phyloP scores from a whole-genome alignment of 37 sponge, comb jelly and placozoan species.

The Ephydatia muelleri region DNA sequence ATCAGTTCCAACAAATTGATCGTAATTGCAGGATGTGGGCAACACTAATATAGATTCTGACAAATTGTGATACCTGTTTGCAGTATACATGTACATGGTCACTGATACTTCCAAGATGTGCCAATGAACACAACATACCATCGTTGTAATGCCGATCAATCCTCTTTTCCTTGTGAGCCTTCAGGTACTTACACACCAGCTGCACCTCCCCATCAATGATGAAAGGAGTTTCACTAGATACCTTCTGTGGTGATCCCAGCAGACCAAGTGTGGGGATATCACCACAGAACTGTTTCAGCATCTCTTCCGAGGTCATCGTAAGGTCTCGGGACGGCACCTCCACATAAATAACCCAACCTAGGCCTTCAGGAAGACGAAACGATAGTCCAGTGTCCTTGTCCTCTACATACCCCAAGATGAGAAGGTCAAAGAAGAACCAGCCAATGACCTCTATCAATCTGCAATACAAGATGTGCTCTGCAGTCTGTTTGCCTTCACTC shows the following conservation, averaged over 20 bases:
- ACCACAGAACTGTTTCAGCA: conserved; percentile 47
- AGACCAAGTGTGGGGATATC: conserved; percentile 41
- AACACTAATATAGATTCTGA: too few relatives aligned
- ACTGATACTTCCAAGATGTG: too few relatives aligned
- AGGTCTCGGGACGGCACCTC: conserved; percentile 33
- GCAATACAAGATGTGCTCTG: conserved; percentile 36
- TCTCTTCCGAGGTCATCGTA: conserved; percentile 27
- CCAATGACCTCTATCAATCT: conserved; percentile 71
- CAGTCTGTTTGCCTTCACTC: too few relatives aligned
- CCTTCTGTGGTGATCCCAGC: conserved; percentile 7
- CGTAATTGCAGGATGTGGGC: too few relatives aligned
- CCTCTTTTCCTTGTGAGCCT: conserved; percentile 43
- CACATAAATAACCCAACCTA: conserved; percentile 69
- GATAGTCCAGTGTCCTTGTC: conserved; percentile 72
- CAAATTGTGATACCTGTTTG: too few relatives aligned
- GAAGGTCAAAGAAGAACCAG: conserved; percentile 89
- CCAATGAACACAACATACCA: too few relatives aligned
- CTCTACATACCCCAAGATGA: conserved; percentile 83
- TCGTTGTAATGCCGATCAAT: conserved; percentile 48
- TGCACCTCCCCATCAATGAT: conserved; percentile 60
- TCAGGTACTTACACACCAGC: conserved; percentile 69
- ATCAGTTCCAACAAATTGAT: too few relatives aligned
- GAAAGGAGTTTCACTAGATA: not conserved
- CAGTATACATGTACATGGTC: too few relatives aligned
- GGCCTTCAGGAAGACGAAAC: conserved; percentile 67